phyloP scores from a whole-genome alignment of 2,888 invertebrate species.

The Charanyca ferruginea region DNA sequence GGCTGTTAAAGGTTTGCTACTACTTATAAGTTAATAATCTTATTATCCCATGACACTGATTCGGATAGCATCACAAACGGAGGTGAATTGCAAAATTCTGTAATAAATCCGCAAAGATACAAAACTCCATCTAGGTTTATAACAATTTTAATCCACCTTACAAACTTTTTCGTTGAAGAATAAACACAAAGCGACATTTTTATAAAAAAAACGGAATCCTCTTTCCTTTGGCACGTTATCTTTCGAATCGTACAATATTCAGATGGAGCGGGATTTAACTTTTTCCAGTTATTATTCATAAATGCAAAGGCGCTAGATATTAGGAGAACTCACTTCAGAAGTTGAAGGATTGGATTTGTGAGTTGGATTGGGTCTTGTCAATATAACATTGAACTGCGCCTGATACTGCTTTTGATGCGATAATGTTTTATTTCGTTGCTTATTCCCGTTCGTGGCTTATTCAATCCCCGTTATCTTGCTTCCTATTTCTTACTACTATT shows the following conservation, averaged over 20 bases:
- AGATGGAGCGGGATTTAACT: conserved; percentile 85
- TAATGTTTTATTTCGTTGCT: conserved; percentile 60
- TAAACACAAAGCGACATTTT: conserved; percentile 72
- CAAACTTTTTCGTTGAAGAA: conserved; percentile 76
- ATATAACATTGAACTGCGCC: conserved; percentile 73
- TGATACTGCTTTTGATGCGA: conserved; percentile 63
- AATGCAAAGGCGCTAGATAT: conserved; percentile 88
- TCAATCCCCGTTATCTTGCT: conserved; percentile 25
- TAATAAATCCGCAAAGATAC: conserved; percentile 65
- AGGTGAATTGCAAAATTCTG: conserved; percentile 59
- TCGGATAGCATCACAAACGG: conserved; percentile 37
- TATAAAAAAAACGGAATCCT: conserved; percentile 59
- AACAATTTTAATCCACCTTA: conserved; percentile 75
- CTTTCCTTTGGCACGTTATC: conserved; percentile 82
- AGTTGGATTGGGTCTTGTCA: conserved; percentile 78
- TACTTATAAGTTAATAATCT: conserved; percentile 29
- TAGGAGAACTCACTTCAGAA: conserved; percentile 83
- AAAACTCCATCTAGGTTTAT: conserved; percentile 64
- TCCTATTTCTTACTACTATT: too few species aligned
- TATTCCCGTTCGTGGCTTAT: conserved; percentile 34
- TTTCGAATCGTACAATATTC: conserved; percentile 86
- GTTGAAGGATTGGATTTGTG: conserved; percentile 81
- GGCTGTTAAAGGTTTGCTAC: neutral
- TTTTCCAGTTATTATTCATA: conserved; percentile 89
- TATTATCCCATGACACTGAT: conserved; percentile 19